Evolutionary conservation across 2,113 vertebrate species (phyloP).

Genomic region (Pongo pygmaeus): DNA sequence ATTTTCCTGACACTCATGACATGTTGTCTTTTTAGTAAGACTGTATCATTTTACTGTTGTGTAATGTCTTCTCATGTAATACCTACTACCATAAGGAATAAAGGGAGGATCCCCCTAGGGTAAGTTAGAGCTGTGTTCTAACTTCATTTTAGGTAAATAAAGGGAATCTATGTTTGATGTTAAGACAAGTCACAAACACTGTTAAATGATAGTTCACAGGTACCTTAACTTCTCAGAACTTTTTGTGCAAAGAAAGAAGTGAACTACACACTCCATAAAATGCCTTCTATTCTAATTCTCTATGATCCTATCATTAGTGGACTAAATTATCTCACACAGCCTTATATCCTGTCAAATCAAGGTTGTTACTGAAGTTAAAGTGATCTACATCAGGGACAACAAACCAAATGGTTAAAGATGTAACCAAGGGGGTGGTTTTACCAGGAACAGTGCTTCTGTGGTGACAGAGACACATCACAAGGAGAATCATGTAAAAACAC

Average conservation of each 20-base stretch:
- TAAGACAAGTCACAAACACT: background rate
- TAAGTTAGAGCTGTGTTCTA: background rate
- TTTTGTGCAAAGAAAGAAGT: background rate
- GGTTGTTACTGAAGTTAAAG: background rate
- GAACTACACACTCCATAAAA: background rate
- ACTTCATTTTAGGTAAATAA: background rate
- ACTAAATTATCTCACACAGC: background rate
- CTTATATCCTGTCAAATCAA: slow-evolving; percentile 22
- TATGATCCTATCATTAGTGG: background rate
- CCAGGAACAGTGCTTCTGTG: background rate
- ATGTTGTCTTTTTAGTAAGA: background rate
- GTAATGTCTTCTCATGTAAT: background rate
- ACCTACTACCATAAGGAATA: background rate
- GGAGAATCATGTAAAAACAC: background rate
- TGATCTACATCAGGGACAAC: background rate
- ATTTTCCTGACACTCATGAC: background rate
- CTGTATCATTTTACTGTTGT: background rate
- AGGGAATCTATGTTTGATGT: background rate
- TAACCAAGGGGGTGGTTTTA: background rate
- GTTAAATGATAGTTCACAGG: background rate
- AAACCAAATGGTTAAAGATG: slow-evolving; percentile 31
- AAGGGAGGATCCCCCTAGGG: background rate
- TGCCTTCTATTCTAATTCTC: background rate
- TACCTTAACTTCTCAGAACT: slow-evolving; percentile 8
- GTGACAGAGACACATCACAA: background rate